These are phyloP conservation scores for Gasterosteus aculeatus DNA, from an alignment of 2,113 vertebrate genomes.

Conservation along the genomic window DNA sequence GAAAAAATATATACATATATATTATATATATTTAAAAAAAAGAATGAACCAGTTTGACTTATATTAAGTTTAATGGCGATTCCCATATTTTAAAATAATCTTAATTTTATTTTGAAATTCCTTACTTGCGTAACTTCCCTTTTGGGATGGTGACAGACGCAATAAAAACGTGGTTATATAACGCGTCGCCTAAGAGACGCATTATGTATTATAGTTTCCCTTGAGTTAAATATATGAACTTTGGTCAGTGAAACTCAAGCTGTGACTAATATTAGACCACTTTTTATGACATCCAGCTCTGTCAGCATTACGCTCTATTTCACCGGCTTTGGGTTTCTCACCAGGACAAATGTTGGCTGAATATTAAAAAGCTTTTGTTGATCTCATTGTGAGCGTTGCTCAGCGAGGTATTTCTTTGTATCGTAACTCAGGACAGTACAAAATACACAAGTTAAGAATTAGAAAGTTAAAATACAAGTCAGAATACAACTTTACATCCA, in stretches of 20 bases:
- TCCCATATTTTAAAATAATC: neutral
- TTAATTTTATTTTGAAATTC: neutral
- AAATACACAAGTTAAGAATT: neutral
- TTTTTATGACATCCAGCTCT: neutral
- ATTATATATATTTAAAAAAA: too few species aligned
- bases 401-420: neutral
- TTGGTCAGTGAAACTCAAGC: slow-evolving; percentile 14
- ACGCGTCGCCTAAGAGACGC: neutral
- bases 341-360: neutral
- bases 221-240: slow-evolving; percentile 30
- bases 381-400: neutral
- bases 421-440: neutral
- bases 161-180: neutral
- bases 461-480: neutral
- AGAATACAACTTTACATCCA: slow-evolving; percentile 8
- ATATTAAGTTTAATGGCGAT: neutral
- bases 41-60: neutral
- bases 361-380: slow-evolving; percentile 9
- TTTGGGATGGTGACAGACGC: neutral
- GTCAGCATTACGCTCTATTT: neutral
- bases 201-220: neutral
- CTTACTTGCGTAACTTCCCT: neutral
- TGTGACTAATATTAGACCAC: slow-evolving; percentile 26
- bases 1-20: neutral
- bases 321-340: neutral